These are phyloP conservation scores for Pseudobourletiella spinata DNA, from an alignment of 1,140 invertebrate species.

Conservation along the genomic window DNA sequence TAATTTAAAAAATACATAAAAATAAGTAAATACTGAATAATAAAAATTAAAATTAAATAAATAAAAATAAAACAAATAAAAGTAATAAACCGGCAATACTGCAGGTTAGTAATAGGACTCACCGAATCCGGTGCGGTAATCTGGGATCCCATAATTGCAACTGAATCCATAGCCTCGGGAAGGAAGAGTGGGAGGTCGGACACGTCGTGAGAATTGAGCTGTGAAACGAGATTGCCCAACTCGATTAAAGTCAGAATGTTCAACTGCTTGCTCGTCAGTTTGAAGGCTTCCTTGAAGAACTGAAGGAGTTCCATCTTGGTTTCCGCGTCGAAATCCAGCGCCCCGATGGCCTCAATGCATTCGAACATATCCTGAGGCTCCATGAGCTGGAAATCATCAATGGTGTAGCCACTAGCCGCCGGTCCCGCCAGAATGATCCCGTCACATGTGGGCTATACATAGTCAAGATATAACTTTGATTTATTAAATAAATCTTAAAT, in stretches of 20 bases:
- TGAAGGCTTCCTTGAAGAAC: conserved; percentile 20
- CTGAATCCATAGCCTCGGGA: conserved; percentile 15
- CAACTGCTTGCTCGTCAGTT: conserved; percentile 6
- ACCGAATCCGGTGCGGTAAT: conserved; percentile 19
- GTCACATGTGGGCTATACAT: conserved; percentile 26
- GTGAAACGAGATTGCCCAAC: conserved; percentile 27
- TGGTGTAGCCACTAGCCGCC: conserved; percentile 24
- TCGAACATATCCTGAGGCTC: conserved; percentile 14
- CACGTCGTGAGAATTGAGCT: conserved; percentile 13
- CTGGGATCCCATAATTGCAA: conserved; percentile 26
- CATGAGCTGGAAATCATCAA: conserved; percentile 21
- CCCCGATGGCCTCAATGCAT: conserved; percentile 29
- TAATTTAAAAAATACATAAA: not conserved
- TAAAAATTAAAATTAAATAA: conserved; percentile 5
- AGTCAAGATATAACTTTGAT: too few species aligned
- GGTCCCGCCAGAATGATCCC: conserved; percentile 31
- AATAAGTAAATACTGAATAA: not conserved
- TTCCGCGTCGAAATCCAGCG: conserved; percentile 25
- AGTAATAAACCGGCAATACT: too few species aligned
- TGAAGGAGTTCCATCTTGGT: conserved; percentile 18
- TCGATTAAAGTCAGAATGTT: conserved; percentile 23
- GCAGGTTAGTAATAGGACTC: conserved; percentile 4
- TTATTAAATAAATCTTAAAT: too few species aligned
- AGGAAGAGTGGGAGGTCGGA: conserved; percentile 14
- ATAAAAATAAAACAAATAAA: conserved; percentile 7